Percentiles rank a stretch among this genome's conserved stretches.
These are phyloP conservation scores for Zingel zingel DNA, from an alignment of 2,113 vertebrate species.

Conservation along the genomic window DNA sequence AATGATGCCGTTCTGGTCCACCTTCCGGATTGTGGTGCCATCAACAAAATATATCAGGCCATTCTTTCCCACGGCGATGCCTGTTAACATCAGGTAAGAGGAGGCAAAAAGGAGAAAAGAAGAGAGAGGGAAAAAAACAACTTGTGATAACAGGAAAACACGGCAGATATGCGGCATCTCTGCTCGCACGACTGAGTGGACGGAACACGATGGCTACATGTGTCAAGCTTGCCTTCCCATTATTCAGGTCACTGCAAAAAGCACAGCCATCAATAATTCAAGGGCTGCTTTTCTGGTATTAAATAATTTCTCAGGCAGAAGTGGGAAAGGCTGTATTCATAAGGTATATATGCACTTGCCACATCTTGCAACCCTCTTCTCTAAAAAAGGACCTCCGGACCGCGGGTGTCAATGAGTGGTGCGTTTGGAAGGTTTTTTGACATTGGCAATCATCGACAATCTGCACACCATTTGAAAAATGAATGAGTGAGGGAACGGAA, in stretches of 20 bases:
- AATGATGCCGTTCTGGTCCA: conserved; percentile 97
- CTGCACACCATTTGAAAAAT: conserved; percentile 70
- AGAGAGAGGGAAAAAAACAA: neutral
- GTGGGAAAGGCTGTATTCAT: conserved; percentile 82
- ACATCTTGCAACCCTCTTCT: conserved; percentile 38
- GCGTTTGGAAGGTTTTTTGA: conserved; percentile 40
- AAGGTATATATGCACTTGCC: conserved; percentile 65
- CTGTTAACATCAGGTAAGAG: conserved; percentile 79
- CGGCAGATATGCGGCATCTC: conserved; percentile 59
- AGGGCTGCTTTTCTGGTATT: conserved; percentile 79
- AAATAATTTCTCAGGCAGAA: conserved; percentile 85
- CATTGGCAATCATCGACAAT: conserved; percentile 71
- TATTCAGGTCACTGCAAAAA: conserved; percentile 89
- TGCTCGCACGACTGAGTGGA: conserved; percentile 76
- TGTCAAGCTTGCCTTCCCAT: conserved; percentile 85
- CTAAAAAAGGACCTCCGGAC: conserved; percentile 55
- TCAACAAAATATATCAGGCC: conserved; percentile 98
- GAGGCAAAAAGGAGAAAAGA: neutral
- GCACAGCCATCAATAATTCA: conserved; percentile 84
- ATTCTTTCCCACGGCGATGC: conserved; percentile 94
- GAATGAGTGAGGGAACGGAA: conserved; percentile 64
- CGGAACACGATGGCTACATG: conserved; percentile 81
- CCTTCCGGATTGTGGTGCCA: conserved; percentile 96
- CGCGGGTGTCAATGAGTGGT: conserved; percentile 56
- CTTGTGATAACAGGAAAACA: conserved; percentile 53